Base-by-base conservation (phyloP, 2,797 vertebrate species). In the Rhabdomys pumilio region DNA sequence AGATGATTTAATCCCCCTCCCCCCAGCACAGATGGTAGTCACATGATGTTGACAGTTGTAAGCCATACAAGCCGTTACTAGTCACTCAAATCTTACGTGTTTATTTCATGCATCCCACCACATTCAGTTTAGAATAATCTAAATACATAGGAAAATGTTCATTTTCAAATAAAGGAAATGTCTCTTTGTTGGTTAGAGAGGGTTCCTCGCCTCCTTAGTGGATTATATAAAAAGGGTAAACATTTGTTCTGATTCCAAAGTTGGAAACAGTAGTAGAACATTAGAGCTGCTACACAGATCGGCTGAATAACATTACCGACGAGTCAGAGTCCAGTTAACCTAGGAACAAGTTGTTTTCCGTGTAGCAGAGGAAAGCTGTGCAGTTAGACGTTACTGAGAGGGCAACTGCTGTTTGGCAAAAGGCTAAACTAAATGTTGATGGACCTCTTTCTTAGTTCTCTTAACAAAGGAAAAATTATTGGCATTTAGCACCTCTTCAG, bases 401-500 rank as follows among this genome's bases (percentile, higher is more conserved):
- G 17, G 65, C 76, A 82, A 65, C 76, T 94, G 29, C 15, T 38
- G 0, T 75, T 84, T 97, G 34, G 10, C 47, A 89, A 8, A 73
- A 77, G 12, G 10, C 50, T 50, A 67, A 22, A 13, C 41, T 67
- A 50, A 22, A n/a, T 34, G 34, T 14, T 86, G 90, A n/a, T 4
- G 34, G 63, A 53, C 44, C 20, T 69, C 44, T 69, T 44, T 65
- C 81, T 83, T 93, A 87, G 50, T 76, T 14, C 38, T 87, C 44
- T 90, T 95, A 22, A 93, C 41, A 96, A 96, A 90, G 63, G 24
- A 92, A 77, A 67, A 53, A 69, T 87, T 55, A 59, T 59, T 67
- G 29, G 65, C 67, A 77, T 13, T 86, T 95, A 34, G 29, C 83
- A 65, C 4, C 13, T 89, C 67, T 57, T 72, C 19, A 76, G 6